These are phyloP conservation scores for Patella ulyssiponensis DNA, from an alignment of 2,888 invertebrate genomes.

Conservation along the genomic window DNA sequence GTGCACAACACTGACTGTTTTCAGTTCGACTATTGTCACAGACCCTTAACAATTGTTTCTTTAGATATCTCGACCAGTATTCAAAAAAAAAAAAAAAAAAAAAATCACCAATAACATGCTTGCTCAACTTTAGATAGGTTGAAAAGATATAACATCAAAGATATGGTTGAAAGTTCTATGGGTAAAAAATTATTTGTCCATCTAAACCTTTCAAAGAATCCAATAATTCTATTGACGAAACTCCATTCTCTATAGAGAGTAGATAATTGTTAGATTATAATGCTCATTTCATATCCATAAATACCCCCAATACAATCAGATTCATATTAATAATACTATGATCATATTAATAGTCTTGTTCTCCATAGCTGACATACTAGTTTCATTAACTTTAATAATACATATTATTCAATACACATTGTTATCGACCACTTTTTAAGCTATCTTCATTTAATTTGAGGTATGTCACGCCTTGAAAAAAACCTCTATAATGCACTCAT, in stretches of 20 bases:
- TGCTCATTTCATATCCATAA: not conserved
- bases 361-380: not conserved
- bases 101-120: constrained; percentile 4
- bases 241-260: not conserved
- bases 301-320: not conserved
- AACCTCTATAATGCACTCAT: too few species aligned
- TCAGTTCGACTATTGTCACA: not conserved
- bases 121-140: constrained; percentile 2
- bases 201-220: not conserved
- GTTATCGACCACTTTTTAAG: not conserved
- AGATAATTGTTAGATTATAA: not conserved
- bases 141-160: not conserved
- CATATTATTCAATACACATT: not conserved
- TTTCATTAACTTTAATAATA: constrained; percentile 8
- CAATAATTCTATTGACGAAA: too few species aligned
- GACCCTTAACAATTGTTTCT: not conserved
- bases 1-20: not conserved
- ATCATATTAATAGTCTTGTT: constrained; percentile 6
- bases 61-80: not conserved
- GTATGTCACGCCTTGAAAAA: too few species aligned
- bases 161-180: not conserved
- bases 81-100: too few species aligned
- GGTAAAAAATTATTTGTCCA: constrained; percentile 5
- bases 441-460: too few species aligned
- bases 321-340: constrained; percentile 4